Evolutionary conservation across 2,113 vertebrate species (phyloP).

Genomic region (Syngnathus scovelli): DNA sequence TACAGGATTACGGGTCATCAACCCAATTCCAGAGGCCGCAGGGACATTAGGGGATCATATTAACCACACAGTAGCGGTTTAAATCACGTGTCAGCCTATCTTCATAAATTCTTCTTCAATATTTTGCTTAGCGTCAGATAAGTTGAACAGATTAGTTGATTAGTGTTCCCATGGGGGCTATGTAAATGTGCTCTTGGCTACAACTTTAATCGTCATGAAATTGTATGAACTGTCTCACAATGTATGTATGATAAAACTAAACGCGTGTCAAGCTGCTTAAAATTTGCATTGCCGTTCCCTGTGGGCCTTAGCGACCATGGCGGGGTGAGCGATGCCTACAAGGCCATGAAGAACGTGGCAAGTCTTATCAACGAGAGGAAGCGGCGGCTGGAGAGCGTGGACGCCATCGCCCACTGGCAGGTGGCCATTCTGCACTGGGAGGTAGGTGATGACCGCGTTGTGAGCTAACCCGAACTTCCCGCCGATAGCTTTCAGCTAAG

Average conservation of each 20-base stretch:
- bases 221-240: background rate
- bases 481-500: background rate
- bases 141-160: background rate
- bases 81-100: background rate
- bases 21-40: background rate
- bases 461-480: background rate
- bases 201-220: background rate
- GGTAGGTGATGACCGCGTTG: constrained; percentile 80
- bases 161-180: background rate
- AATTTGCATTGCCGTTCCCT: background rate
- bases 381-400: constrained; percentile 87
- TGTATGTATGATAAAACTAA: background rate
- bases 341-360: constrained; percentile 95
- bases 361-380: constrained; percentile 96
- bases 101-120: background rate
- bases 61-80: background rate
- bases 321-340: constrained; percentile 83
- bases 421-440: constrained; percentile 93
- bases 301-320: constrained; percentile 77
- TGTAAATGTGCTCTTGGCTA: too few relatives aligned
- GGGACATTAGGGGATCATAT: background rate
- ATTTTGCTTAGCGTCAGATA: background rate
- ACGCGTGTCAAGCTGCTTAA: background rate
- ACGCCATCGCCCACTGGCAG: constrained; percentile 96
- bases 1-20: background rate